A percentile compares a stretch with the other conserved stretches of the same genome.
phyloP scores from a whole-genome alignment of 1,140 invertebrate genomes.

The Geopemphigus sp. region DNA sequence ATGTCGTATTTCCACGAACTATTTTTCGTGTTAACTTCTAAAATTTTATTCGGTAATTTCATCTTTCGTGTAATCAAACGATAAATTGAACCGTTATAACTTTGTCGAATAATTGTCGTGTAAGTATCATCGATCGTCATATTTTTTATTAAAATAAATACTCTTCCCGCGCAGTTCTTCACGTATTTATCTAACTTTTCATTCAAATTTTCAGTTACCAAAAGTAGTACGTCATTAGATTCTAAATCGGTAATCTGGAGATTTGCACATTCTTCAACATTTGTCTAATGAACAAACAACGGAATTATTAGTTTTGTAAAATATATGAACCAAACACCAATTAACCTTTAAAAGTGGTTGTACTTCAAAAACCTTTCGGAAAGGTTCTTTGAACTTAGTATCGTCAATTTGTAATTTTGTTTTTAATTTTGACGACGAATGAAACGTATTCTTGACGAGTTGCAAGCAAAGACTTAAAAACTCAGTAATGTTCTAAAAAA shows the following conservation, averaged over 20 bases:
- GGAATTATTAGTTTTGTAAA: neutral
- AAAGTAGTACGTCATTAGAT: neutral
- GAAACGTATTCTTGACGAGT: neutral
- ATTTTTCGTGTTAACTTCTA: constrained; percentile 24
- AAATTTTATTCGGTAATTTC: constrained; percentile 23
- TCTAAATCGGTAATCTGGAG: neutral
- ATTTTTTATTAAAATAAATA: constrained; percentile 41
- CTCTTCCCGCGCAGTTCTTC: constrained; percentile 7
- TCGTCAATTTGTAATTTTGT: constrained; percentile 33
- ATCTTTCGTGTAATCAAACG: constrained; percentile 5
- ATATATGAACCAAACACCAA: neutral
- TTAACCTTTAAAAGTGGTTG: constrained; percentile 43
- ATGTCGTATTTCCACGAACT: constrained; percentile 21
- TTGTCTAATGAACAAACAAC: constrained; percentile 38
- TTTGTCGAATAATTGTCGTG: constrained; percentile 21
- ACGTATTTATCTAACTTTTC: constrained; percentile 25
- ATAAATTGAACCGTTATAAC: constrained; percentile 20
- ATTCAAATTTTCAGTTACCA: constrained; percentile 23
- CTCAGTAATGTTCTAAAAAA: constrained; percentile 24
- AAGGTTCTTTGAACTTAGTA: constrained; percentile 10
- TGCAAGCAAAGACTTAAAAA: constrained; percentile 33
- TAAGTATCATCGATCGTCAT: neutral
- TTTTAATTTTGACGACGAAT: constrained; percentile 6
- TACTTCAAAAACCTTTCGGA: constrained; percentile 25
- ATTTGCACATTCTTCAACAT: constrained; percentile 32